These are phyloP conservation scores for Drosophila gaucha DNA, from an alignment of 2,888 invertebrate genomes.

Conservation along the genomic window DNA sequence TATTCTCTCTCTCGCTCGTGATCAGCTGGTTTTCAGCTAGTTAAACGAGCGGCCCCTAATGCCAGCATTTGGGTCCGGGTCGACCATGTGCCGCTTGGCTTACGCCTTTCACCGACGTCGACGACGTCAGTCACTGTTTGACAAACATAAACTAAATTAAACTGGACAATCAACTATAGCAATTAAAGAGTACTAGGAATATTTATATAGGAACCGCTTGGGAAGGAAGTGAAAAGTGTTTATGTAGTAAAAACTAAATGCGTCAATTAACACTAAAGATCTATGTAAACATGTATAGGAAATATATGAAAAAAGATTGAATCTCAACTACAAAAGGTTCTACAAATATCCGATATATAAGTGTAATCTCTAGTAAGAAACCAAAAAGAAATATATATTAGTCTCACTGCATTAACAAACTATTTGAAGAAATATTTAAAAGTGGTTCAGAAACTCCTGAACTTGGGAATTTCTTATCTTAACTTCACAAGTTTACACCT, in stretches of 20 bases:
- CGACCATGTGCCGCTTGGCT: conserved; percentile 26
- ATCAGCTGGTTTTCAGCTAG: conserved; percentile 26
- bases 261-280: neutral
- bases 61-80: conserved; percentile 10
- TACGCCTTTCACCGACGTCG: conserved; percentile 43
- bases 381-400: neutral
- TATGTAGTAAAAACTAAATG: neutral
- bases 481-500: too few species aligned
- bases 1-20: neutral
- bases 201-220: neutral
- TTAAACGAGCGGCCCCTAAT: neutral
- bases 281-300: neutral
- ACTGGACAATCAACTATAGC: conserved; percentile 26
- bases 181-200: conserved; percentile 14
- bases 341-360: too few species aligned
- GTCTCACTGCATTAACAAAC: neutral
- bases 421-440: neutral
- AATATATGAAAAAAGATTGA: neutral
- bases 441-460: neutral
- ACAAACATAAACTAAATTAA: conserved; percentile 28
- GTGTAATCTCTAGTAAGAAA: neutral
- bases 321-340: too few species aligned
- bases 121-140: conserved; percentile 24
- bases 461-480: conserved; percentile 1
- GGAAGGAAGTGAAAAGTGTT: conserved; percentile 10